Evolutionary conservation across 2,888 invertebrate species (phyloP).

Genomic region (Clanis bilineata): DNA sequence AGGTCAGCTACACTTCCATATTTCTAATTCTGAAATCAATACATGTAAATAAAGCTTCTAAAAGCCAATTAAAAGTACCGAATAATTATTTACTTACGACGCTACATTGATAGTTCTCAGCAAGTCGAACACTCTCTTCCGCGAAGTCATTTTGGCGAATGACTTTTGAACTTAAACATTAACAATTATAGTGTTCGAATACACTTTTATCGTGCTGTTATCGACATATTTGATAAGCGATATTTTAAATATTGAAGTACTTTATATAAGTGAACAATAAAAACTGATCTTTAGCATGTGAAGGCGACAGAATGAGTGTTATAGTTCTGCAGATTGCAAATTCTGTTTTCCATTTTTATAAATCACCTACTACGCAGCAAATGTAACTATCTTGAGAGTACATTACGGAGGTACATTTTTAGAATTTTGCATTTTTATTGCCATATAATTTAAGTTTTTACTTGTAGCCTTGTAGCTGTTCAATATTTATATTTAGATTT

Average conservation of each 20-base stretch:
- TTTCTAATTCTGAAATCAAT: not conserved
- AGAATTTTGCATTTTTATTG: too few relatives aligned
- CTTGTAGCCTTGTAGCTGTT: too few relatives aligned
- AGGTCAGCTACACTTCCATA: too few relatives aligned
- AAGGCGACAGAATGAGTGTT: too few relatives aligned
- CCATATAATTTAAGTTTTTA: too few relatives aligned
- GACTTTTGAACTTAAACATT: constrained; percentile 22
- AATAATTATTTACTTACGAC: constrained; percentile 81
- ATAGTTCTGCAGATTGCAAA: too few relatives aligned
- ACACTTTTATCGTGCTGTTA: constrained; percentile 20
- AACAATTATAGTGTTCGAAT: not conserved
- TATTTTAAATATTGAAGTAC: not conserved
- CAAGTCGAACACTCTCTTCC: constrained; percentile 84
- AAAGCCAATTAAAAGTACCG: not conserved
- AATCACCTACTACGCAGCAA: too few relatives aligned
- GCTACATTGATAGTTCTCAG: constrained; percentile 84
- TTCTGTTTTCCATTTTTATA: too few relatives aligned
- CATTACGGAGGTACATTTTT: too few relatives aligned
- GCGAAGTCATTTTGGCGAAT: constrained; percentile 26
- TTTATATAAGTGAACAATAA: not conserved
- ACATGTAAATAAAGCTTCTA: not conserved
- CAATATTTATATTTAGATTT: too few relatives aligned
- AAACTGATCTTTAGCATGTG: not conserved
- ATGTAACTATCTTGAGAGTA: too few relatives aligned
- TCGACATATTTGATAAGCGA: constrained; percentile 15